Evolutionary conservation across 1,140 invertebrate species (phyloP).

Genomic region (Drosophila santomea): DNA sequence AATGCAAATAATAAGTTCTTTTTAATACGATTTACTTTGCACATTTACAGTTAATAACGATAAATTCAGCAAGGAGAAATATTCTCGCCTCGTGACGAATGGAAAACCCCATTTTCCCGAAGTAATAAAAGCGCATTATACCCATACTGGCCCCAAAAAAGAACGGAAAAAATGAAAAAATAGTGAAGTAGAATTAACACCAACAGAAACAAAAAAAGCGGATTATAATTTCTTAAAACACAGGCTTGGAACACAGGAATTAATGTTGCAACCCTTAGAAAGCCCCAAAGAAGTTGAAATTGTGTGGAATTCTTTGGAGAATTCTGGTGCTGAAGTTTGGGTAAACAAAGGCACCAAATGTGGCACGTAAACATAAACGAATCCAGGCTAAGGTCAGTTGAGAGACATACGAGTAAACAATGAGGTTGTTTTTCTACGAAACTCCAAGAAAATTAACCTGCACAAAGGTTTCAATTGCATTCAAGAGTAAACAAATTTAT

Average conservation of each 20-base stretch:
- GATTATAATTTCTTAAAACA: slow-evolving; percentile 41
- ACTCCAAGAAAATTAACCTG: slow-evolving; percentile 41
- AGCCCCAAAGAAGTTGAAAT: slow-evolving; percentile 17
- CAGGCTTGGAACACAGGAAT: slow-evolving; percentile 6
- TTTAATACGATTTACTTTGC: slow-evolving; percentile 77
- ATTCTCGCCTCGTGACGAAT: slow-evolving; percentile 25
- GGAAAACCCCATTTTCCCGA: slow-evolving; percentile 18
- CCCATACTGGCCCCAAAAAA: slow-evolving; percentile 12
- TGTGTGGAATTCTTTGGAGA: slow-evolving; percentile 5
- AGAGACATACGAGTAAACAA: slow-evolving; percentile 54
- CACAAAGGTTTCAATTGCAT: slow-evolving; percentile 45
- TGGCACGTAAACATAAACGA: slow-evolving; percentile 49
- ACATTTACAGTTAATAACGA: slow-evolving; percentile 59
- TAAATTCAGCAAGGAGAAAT: slow-evolving; percentile 18
- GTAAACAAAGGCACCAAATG: slow-evolving; percentile 40
- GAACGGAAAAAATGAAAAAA: slow-evolving; percentile 41
- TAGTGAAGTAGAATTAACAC: slow-evolving; percentile 39
- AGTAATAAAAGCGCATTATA: slow-evolving; percentile 78
- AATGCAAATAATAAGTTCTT: slow-evolving; percentile 80
- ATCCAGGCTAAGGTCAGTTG: slow-evolving; percentile 47
- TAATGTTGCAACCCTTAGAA: slow-evolving; percentile 14
- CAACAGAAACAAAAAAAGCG: slow-evolving; percentile 44
- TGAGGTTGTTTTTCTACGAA: slow-evolving; percentile 35
- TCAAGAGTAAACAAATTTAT: slow-evolving; percentile 42
- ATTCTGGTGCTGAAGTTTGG: slow-evolving; percentile 15